Evolutionary conservation across 2,888 invertebrate genomes (phyloP).

Genomic region (Hermodice carunculata): DNA sequence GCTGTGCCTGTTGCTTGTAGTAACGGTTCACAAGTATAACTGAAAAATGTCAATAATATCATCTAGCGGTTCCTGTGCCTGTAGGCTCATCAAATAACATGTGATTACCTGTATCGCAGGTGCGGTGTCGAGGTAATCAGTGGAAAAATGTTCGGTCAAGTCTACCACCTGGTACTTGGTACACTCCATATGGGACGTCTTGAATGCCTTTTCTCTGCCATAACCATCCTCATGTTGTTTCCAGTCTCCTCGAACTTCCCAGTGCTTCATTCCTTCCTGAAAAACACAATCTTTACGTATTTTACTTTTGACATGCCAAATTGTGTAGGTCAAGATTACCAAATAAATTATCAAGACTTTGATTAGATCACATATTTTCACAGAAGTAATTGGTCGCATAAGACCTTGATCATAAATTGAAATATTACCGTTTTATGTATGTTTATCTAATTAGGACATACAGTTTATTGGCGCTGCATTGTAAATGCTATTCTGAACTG

Average conservation of each 20-base stretch:
- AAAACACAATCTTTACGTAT: neutral
- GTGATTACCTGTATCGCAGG: conserved; percentile 53
- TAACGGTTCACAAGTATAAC: neutral
- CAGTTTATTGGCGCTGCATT: too few species aligned
- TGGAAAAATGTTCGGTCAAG: conserved; percentile 44
- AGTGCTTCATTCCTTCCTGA: conserved; percentile 14
- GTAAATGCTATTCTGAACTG: too few species aligned
- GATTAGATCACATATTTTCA: too few species aligned
- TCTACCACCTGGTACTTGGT: conserved; percentile 49
- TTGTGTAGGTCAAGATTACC: too few species aligned
- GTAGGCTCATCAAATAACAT: neutral
- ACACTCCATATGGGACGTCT: conserved; percentile 50
- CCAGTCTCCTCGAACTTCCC: conserved; percentile 48
- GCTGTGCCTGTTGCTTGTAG: neutral
- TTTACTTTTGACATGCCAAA: too few species aligned
- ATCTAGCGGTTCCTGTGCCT: too few species aligned
- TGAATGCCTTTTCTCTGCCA: conserved; percentile 49
- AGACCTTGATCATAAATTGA: too few species aligned
- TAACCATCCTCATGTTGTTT: conserved; percentile 44
- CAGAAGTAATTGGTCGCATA: too few species aligned
- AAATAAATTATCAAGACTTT: too few species aligned
- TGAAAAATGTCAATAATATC: too few species aligned
- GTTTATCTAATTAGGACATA: too few species aligned
- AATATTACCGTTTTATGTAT: too few species aligned
- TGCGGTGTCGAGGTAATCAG: conserved; percentile 51